phyloP scores from a whole-genome alignment of 2,888 invertebrate species.

The Drosophila diplacantha region DNA sequence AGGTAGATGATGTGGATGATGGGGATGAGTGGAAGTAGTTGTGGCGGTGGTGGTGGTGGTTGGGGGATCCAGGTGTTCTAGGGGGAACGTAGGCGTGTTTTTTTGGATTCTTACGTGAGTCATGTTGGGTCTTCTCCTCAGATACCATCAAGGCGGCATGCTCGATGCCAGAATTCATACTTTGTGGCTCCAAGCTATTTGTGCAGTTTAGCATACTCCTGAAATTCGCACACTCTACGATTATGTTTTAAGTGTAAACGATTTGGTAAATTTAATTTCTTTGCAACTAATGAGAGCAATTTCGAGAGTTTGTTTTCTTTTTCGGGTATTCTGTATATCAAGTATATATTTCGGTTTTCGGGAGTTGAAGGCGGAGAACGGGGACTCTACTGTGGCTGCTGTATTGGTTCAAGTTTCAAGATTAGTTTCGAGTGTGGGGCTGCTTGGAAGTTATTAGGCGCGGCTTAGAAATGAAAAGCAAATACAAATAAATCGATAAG shows the following conservation, averaged over 20 bases:
- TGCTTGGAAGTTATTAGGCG: constrained; percentile 70
- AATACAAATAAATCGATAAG: constrained; percentile 17
- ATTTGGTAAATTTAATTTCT: constrained; percentile 68
- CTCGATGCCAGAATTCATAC: constrained; percentile 86
- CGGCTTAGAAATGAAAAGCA: constrained; percentile 47
- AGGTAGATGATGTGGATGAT: not conserved
- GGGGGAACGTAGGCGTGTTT: constrained; percentile 38
- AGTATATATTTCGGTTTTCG: not conserved
- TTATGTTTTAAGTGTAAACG: constrained; percentile 79
- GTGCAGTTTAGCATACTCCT: constrained; percentile 97
- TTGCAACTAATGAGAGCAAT: constrained; percentile 69
- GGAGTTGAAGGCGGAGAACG: too few relatives aligned
- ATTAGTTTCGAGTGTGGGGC: constrained; percentile 22
- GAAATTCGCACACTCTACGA: constrained; percentile 82
- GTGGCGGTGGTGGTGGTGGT: not conserved
- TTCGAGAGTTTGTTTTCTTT: constrained; percentile 45
- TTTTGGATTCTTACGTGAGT: constrained; percentile 85
- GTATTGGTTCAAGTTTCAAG: constrained; percentile 2
- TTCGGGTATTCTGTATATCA: not conserved
- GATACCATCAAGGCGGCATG: constrained; percentile 87
- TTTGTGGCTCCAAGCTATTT: constrained; percentile 93
- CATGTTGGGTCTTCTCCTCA: constrained; percentile 87
- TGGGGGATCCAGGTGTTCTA: constrained; percentile 21
- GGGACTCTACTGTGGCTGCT: constrained; percentile 1
- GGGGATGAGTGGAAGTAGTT: constrained; percentile 9